These are phyloP conservation scores for Brenthis hecate DNA, from an alignment of 2,888 invertebrate genomes.

Conservation along the genomic window DNA sequence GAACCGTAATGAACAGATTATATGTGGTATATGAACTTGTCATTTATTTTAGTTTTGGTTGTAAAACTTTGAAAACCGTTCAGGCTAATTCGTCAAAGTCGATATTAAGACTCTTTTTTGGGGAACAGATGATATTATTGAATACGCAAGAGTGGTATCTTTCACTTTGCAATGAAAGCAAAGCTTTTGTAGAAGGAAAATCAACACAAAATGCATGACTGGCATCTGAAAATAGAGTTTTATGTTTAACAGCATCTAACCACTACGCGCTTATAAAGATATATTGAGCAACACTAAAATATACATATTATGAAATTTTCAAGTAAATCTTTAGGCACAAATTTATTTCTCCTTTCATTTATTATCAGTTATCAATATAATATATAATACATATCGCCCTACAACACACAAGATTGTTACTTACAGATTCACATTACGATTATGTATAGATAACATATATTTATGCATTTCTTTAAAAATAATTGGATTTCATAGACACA, in stretches of 20 bases:
- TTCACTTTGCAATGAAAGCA: conserved; percentile 35
- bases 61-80: too few relatives aligned
- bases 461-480: conserved; percentile 64
- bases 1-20: too few relatives aligned
- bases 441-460: conserved; percentile 66
- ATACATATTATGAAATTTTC: conserved; percentile 60
- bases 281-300: conserved; percentile 79
- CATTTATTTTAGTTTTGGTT: too few relatives aligned
- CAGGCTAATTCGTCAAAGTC: too few relatives aligned
- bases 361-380: conserved; percentile 45
- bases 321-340: conserved; percentile 78
- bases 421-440: conserved; percentile 54
- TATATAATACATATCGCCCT: conserved; percentile 57
- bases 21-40: too few relatives aligned
- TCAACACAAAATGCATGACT: conserved; percentile 69
- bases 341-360: conserved; percentile 58
- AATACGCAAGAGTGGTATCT: conserved; percentile 28
- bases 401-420: conserved; percentile 71
- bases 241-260: conserved; percentile 70
- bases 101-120: not conserved
- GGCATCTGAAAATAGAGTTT: conserved; percentile 61
- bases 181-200: conserved; percentile 47
- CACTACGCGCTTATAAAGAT: conserved; percentile 75
- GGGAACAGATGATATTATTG: conserved; percentile 12
- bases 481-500: conserved; percentile 77